Base-by-base conservation (phyloP, 2,888 invertebrate species). In the Melanostoma mellinum region DNA sequence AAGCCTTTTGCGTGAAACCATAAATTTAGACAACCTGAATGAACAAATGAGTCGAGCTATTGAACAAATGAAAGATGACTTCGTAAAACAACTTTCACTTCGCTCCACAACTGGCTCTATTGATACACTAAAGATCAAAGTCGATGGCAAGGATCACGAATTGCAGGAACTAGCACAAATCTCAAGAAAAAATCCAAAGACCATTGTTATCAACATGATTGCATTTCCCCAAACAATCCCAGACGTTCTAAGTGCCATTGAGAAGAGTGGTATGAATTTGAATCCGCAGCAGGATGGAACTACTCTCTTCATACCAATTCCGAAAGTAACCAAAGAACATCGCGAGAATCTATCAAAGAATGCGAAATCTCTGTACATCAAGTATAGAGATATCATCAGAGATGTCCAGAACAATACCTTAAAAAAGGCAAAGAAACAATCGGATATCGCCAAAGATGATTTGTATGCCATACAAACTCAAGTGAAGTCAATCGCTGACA, bases 221-320 rank as follows among this genome's bases (percentile, higher is more conserved):
- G 93, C 94, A 0, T 96, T 97, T 90, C 97, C 98, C 0, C 97
- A 97, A 93, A 96, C 95, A 6, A 95, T 97, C 87, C 96, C 96
- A 6, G 93, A 94, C 85, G 96, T 95, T 4, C 87, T 97, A 36
- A 94, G 95, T 88, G 94, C 96, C 2, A 93, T 99, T 58, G 91
- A 93, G 68, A 94, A 94, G 44, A 97, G 97, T 77, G 97, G 98
- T 6, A 94, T 98, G 93, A 97, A 97, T 90, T 92, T 98, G 71
- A 98, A 97, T 92, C 97, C 98, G 0, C 98, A 98, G 89, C 97
- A 98, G 90, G 98, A 99, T 89, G 98, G 98, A 32, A 97, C 97
- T 1, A 96, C 96, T 2, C 91, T 99, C 58, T 98, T 94, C 90
- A 93, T 99, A 65, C 96, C 97, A 44, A 93, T 98, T 86, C 97